phyloP scores from a whole-genome alignment of 2,797 vertebrate genomes.

The Trachurus trachurus region DNA sequence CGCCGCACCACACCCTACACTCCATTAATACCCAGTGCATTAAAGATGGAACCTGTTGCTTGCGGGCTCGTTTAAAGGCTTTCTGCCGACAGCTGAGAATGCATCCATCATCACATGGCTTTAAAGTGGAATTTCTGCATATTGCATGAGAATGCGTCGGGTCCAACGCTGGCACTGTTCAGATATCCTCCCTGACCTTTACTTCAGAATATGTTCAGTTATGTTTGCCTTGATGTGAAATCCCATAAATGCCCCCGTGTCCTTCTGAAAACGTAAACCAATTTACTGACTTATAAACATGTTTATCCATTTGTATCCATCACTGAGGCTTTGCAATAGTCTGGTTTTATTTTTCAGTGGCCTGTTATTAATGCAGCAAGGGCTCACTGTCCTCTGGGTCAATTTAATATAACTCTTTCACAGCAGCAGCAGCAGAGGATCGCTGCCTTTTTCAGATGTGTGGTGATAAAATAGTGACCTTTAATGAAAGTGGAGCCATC shows the following conservation, averaged over 20 bases:
- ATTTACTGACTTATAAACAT: slow-evolving; percentile 61
- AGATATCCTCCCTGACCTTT: slow-evolving; percentile 58
- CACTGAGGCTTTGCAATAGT: slow-evolving; percentile 30
- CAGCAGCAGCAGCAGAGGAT: slow-evolving; percentile 36
- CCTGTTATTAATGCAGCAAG: slow-evolving; percentile 51
- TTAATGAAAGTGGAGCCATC: slow-evolving; percentile 35
- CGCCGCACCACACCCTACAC: slow-evolving; percentile 71
- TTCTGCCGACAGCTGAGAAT: slow-evolving; percentile 43
- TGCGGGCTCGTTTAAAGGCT: slow-evolving; percentile 52
- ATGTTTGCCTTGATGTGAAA: slow-evolving; percentile 40
- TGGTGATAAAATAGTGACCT: slow-evolving; percentile 39
- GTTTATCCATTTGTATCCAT: slow-evolving; percentile 54
- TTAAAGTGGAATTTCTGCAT: slow-evolving; percentile 49
- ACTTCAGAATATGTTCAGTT: slow-evolving; percentile 24
- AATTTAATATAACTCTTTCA: slow-evolving; percentile 48
- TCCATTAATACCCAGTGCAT: slow-evolving; percentile 82
- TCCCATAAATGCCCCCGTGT: slow-evolving; percentile 46
- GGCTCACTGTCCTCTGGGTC: slow-evolving; percentile 54
- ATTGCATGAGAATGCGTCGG: slow-evolving; percentile 16
- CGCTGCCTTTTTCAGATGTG: slow-evolving; percentile 42
- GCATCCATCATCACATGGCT: slow-evolving; percentile 32
- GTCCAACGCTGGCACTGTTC: slow-evolving; percentile 10
- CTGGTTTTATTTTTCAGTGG: slow-evolving; percentile 7
- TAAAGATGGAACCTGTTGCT: slow-evolving; percentile 82
- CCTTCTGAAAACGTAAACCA: slow-evolving; percentile 50